Conservation (phyloP, 1,140 invertebrate genomes). For the Gryllus bimaculatus region DNA sequence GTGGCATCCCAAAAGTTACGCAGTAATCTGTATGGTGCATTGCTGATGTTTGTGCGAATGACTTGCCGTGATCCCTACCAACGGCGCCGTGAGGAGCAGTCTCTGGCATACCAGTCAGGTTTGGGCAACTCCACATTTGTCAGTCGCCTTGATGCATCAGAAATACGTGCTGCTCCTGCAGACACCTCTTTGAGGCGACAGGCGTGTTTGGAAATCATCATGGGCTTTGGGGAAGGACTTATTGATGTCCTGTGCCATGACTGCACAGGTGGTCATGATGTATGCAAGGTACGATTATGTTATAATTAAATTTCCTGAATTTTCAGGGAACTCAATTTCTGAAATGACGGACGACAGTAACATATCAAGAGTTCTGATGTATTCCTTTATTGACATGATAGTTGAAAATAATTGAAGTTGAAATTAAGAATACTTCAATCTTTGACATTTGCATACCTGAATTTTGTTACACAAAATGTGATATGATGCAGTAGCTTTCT, state of each 20-base stretch:
- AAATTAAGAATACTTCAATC: too few relatives aligned
- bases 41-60: slow-evolving; percentile 58
- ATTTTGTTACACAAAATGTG: too few relatives aligned
- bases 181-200: slow-evolving; percentile 21
- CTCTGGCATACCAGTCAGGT: not conserved
- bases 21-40: slow-evolving; percentile 68
- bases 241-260: slow-evolving; percentile 77
- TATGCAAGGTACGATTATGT: slow-evolving; percentile 53
- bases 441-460: too few relatives aligned
- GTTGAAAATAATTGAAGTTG: too few relatives aligned
- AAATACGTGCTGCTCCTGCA: slow-evolving; percentile 10
- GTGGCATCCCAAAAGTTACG: slow-evolving; percentile 68
- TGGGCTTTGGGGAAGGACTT: slow-evolving; percentile 66
- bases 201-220: slow-evolving; percentile 47
- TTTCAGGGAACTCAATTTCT: too few relatives aligned
- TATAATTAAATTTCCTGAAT: not conserved
- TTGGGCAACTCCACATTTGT: slow-evolving; percentile 34
- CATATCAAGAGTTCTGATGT: too few relatives aligned
- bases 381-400: slow-evolving; percentile 11
- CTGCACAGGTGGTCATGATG: slow-evolving; percentile 76
- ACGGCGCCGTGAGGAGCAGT: slow-evolving; percentile 28
- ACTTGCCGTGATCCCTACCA: slow-evolving; percentile 39
- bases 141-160: slow-evolving; percentile 50
- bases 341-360: too few relatives aligned
- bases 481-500: too few relatives aligned